Evolutionary conservation across 2,113 vertebrate genomes (phyloP).

Genomic region (Cyanistes caeruleus): DNA sequence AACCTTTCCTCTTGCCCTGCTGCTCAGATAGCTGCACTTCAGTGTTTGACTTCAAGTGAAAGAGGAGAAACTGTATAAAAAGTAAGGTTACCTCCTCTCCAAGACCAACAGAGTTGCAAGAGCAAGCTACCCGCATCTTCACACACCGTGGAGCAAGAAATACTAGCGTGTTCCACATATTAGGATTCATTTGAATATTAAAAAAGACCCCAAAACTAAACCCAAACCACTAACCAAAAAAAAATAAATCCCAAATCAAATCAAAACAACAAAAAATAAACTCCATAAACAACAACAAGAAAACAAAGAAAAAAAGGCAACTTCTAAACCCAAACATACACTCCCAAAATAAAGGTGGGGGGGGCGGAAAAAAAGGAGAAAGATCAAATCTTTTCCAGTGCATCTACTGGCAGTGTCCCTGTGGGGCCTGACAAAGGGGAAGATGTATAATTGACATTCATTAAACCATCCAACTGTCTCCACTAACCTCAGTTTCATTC

Average conservation of each 20-base stretch:
- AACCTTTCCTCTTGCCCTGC: neutral
- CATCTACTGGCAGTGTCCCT: neutral
- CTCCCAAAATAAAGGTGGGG: neutral
- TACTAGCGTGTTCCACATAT: neutral
- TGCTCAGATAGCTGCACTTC: neutral
- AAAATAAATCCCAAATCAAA: neutral
- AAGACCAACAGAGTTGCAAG: neutral
- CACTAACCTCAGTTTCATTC: neutral
- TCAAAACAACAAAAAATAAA: neutral
- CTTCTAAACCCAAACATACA: neutral
- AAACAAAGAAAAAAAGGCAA: neutral
- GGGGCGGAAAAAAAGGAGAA: accelerated
- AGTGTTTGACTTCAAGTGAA: neutral
- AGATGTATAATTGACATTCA: neutral
- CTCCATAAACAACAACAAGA: neutral
- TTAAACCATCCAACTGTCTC: neutral
- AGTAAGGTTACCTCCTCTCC: neutral
- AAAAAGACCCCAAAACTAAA: neutral
- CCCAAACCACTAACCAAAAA: neutral
- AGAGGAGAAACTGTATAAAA: neutral
- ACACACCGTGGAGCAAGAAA: neutral
- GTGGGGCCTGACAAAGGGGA: neutral
- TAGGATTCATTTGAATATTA: neutral
- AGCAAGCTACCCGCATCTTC: neutral
- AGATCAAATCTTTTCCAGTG: neutral